Evolutionary conservation across 2,113 vertebrate genomes (phyloP).

Genomic region (Peromyscus polionotus): DNA sequence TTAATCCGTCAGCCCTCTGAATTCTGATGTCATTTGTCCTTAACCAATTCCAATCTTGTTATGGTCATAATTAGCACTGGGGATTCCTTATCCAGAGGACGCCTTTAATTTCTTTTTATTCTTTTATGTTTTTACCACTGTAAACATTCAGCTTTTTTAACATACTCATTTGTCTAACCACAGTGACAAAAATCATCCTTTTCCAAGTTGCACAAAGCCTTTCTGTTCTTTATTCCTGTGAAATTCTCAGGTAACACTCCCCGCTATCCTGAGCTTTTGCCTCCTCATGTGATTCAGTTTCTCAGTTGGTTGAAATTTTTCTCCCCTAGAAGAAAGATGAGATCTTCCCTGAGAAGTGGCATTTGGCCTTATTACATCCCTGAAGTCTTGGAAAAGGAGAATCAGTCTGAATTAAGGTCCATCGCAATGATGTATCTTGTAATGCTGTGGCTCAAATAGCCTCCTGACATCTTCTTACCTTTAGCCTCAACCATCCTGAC

Average conservation of each 20-base stretch:
- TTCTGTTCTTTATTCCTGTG: background rate
- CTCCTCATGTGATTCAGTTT: background rate
- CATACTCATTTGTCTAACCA: background rate
- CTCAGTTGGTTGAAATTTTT: background rate
- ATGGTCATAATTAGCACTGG: background rate
- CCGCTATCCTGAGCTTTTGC: background rate
- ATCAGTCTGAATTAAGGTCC: background rate
- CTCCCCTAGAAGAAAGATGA: background rate
- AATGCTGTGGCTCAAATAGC: background rate
- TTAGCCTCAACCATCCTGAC: background rate
- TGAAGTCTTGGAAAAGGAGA: background rate
- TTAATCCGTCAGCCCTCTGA: background rate
- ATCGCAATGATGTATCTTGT: background rate
- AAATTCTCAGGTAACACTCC: background rate
- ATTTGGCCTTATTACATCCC: background rate
- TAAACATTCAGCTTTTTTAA: background rate
- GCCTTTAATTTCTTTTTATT: background rate
- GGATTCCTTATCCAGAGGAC: background rate
- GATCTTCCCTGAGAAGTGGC: too few relatives aligned
- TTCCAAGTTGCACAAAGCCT: background rate
- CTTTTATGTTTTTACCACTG: background rate
- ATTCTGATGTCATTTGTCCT: background rate
- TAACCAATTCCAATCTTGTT: background rate
- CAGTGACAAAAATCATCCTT: background rate
- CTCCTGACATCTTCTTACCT: background rate